Evolutionary conservation across 2,888 invertebrate genomes (phyloP).

Genomic region (Saturnia pavonia): DNA sequence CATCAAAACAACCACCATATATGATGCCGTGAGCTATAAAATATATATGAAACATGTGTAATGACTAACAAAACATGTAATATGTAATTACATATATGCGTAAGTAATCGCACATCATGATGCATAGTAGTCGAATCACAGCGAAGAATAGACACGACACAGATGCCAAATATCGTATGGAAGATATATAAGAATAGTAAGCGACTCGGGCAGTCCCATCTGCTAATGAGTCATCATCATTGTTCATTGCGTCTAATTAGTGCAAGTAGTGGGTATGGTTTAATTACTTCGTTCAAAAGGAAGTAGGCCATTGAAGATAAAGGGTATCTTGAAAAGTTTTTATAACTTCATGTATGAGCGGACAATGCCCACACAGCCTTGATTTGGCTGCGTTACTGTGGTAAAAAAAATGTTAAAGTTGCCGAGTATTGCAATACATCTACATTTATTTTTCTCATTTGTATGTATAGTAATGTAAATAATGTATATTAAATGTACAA

Average conservation of each 20-base stretch:
- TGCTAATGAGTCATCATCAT: conserved; percentile 22
- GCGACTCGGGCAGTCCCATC: conserved; percentile 36
- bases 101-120: conserved; percentile 12
- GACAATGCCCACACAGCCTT: background rate
- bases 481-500: too few species aligned
- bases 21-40: conserved; percentile 40
- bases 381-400: background rate
- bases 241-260: conserved; percentile 24
- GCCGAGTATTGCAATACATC: background rate
- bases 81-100: conserved; percentile 25
- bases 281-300: conserved; percentile 7
- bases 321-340: background rate
- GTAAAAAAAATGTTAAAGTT: background rate
- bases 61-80: conserved; percentile 48
- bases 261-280: conserved; percentile 15
- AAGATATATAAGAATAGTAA: conserved; percentile 39
- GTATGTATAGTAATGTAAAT: too few species aligned
- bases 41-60: conserved; percentile 42
- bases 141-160: conserved; percentile 57
- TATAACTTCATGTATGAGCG: background rate
- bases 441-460: background rate
- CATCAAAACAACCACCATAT: conserved; percentile 25
- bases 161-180: conserved; percentile 53
- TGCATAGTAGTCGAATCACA: conserved; percentile 42
- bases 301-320: conserved; percentile 4